Percentiles rank a stretch among this genome's conserved stretches.
These are phyloP conservation scores for Ylistrum balloti DNA, from an alignment of 1,140 invertebrate species.

Conservation along the genomic window DNA sequence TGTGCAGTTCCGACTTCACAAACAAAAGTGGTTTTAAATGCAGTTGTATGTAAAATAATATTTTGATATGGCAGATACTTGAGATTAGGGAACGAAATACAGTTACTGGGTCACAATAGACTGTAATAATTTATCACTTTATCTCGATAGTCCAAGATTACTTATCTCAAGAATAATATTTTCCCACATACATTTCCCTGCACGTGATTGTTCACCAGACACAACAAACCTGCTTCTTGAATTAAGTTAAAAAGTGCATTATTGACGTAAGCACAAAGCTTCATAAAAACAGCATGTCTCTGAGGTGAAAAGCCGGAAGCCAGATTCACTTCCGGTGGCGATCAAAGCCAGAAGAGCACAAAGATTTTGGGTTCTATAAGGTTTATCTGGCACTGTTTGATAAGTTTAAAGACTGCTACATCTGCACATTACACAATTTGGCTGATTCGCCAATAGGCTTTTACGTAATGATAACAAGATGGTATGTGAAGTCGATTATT, in stretches of 20 bases:
- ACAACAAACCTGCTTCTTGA: slow-evolving; percentile 8
- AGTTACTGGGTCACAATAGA: too few relatives aligned
- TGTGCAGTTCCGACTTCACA: too few relatives aligned
- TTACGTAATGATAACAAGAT: background rate
- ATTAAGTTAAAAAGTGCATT: slow-evolving; percentile 16
- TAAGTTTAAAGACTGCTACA: background rate
- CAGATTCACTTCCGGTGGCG: background rate
- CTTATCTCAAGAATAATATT: background rate
- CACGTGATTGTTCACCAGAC: background rate
- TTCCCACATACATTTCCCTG: background rate
- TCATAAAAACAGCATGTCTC: background rate
- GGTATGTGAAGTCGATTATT: background rate
- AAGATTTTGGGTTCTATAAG: background rate
- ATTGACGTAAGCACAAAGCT: background rate
- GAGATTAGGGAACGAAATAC: too few relatives aligned
- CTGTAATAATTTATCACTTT: too few relatives aligned
- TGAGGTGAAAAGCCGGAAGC: background rate
- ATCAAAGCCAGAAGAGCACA: background rate
- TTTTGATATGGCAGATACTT: too few relatives aligned
- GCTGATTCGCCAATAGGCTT: background rate
- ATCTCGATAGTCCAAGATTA: too few relatives aligned
- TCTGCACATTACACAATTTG: background rate
- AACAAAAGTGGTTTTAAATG: too few relatives aligned
- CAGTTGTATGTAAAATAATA: too few relatives aligned
- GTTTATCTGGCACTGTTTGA: background rate